Evolutionary conservation across 2,888 invertebrate genomes (phyloP).

Genomic region (Caenorhabditis parvicauda): DNA sequence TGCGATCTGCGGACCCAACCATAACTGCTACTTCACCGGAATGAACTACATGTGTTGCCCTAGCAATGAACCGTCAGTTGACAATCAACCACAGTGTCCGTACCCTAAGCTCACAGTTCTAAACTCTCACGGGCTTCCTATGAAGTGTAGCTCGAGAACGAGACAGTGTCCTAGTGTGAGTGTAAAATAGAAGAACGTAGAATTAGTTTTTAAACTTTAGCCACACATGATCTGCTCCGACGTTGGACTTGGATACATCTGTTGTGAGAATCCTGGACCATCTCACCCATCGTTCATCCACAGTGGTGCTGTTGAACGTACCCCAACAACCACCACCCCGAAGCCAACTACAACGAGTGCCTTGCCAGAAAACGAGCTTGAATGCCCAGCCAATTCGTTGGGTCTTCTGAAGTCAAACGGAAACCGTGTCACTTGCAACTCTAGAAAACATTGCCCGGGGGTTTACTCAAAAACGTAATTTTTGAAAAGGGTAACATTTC

Average conservation of each 20-base stretch:
- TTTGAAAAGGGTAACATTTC: background rate
- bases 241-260: slow-evolving; percentile 44
- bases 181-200: background rate
- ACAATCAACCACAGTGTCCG: slow-evolving; percentile 45
- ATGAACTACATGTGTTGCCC: slow-evolving; percentile 62
- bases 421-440: slow-evolving; percentile 25
- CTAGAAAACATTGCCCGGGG: slow-evolving; percentile 30
- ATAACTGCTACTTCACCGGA: slow-evolving; percentile 60
- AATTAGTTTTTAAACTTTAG: slow-evolving; percentile 15
- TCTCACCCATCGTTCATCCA: slow-evolving; percentile 17
- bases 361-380: slow-evolving; percentile 22
- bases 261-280: slow-evolving; percentile 41
- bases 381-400: slow-evolving; percentile 37
- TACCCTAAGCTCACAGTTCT: slow-evolving; percentile 43
- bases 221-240: slow-evolving; percentile 46
- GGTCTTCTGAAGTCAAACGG: slow-evolving; percentile 33
- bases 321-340: background rate
- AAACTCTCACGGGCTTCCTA: slow-evolving; percentile 40
- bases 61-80: slow-evolving; percentile 47
- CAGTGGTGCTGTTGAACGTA: background rate
- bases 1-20: slow-evolving; percentile 50
- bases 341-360: slow-evolving; percentile 12
- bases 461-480: slow-evolving; percentile 10
- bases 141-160: slow-evolving; percentile 38
- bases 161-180: slow-evolving; percentile 45